Percentiles rank a stretch among this genome's conserved stretches.
Evolutionary conservation across 2,797 vertebrate genomes (phyloP).

Genomic region (Staurois parvus): DNA sequence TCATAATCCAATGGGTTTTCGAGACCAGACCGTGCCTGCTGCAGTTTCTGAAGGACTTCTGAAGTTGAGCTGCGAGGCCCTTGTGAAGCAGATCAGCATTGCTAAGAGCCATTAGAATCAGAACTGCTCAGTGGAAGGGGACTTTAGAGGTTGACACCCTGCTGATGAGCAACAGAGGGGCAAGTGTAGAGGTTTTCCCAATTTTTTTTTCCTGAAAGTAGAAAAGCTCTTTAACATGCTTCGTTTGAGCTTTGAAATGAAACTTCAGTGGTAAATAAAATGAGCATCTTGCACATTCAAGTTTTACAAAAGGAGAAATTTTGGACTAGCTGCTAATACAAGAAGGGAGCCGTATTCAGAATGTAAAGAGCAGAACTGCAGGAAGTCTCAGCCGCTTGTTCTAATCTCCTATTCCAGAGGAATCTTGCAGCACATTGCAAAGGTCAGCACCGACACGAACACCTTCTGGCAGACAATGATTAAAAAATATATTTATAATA

Average conservation of each 20-base stretch:
- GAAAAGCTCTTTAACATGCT: background rate
- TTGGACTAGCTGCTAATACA: conserved; percentile 13
- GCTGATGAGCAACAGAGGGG: no score
- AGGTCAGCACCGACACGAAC: background rate
- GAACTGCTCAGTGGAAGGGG: no score
- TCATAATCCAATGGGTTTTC: no score
- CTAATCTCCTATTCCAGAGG: conserved; percentile 27
- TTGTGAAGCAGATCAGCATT: no score
- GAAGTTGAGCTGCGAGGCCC: no score
- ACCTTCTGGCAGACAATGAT: conserved; percentile 17
- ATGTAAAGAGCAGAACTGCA: conserved; percentile 9
- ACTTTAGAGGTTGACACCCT: no score
- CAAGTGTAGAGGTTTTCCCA: no score
- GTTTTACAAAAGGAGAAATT: background rate
- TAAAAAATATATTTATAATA: conserved; percentile 31
- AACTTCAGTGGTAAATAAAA: background rate
- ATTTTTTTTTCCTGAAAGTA: no score
- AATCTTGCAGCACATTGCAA: background rate
- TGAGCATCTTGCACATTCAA: background rate
- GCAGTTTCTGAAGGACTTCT: no score
- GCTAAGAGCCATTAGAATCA: no score
- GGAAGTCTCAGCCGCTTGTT: conserved; percentile 12
- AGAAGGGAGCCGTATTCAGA: background rate
- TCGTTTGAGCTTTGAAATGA: background rate
- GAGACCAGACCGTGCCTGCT: no score